phyloP scores from a whole-genome alignment of 2,888 invertebrate species.

The Elegia similella region DNA sequence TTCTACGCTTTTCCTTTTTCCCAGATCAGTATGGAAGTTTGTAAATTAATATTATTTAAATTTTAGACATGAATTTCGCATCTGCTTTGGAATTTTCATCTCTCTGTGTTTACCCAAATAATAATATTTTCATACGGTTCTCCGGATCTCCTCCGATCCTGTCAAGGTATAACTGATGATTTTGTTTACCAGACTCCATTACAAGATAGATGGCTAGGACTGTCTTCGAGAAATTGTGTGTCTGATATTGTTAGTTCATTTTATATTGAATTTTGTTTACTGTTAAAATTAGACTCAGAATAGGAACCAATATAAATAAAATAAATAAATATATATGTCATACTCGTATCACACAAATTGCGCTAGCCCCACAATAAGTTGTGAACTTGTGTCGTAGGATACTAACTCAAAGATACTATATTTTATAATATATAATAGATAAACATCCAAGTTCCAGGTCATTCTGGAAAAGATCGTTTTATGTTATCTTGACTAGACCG shows the following conservation, averaged over 20 bases:
- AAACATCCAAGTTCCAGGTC: too few relatives aligned
- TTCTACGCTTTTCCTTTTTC: too few relatives aligned
- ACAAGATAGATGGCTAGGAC: conserved; percentile 35
- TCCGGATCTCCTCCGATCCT: conserved; percentile 26
- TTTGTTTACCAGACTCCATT: conserved; percentile 39
- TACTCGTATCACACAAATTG: too few relatives aligned
- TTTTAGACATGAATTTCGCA: background rate
- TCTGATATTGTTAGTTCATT: conserved; percentile 3
- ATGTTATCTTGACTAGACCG: too few relatives aligned
- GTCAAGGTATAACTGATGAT: conserved; percentile 44
- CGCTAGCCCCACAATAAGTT: too few relatives aligned
- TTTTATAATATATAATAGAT: too few relatives aligned
- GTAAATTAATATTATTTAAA: background rate
- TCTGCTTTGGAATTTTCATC: background rate
- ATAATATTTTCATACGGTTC: conserved; percentile 22
- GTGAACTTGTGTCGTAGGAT: too few relatives aligned
- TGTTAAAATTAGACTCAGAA: background rate
- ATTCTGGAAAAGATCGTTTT: too few relatives aligned
- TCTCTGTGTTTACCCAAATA: conserved; percentile 8
- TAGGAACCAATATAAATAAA: too few relatives aligned
- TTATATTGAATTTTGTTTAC: background rate
- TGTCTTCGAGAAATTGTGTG: conserved; percentile 23
- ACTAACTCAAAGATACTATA: too few relatives aligned
- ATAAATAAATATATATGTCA: too few relatives aligned
- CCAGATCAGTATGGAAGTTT: too few relatives aligned